Base-by-base conservation (phyloP, 2,113 vertebrate genomes). In the Talpa occidentalis region DNA sequence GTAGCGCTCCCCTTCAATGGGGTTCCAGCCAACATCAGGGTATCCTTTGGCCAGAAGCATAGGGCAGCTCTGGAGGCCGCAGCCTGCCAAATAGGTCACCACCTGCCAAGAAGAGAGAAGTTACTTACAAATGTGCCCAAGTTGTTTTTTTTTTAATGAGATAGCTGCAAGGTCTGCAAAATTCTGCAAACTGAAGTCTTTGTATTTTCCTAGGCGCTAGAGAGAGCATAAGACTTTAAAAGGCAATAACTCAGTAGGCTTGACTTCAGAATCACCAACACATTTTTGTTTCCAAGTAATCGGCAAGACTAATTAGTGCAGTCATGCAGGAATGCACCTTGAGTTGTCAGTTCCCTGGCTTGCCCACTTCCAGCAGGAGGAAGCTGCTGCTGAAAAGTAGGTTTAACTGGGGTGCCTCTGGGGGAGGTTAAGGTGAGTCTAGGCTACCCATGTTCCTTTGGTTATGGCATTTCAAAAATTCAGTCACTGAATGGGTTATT, bases 21-120 rank as follows among this genome's bases (percentile, higher is more conserved):
- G 99, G 98, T 99, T 99, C 99, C 99, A 99, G 88, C 99, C 99
- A 8, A 99, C 98, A 40, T 99, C 99, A 83, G 99, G 99, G 93
- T 99, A 99, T 32, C 99, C 99, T 98, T 99, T 99, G 74, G 99
- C 98, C 96, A 99, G 96, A n/a, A 99, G 98, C 97, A 99, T 99
- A 17, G 99, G 99, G 90, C 99, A 99, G 84, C 99, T 99, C 98
- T 99, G 99, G 22, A 99, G 98, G 32, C 99, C 99, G 97, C 99
- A 99, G 80, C 99, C 99, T 0, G 99, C 99, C 97, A 99, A 98
- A 95, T 99, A 99, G 35, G 99, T 99, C 69, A 99, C 99, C 95
- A 99, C 99, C 99, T 99, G 94, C 42, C 32, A 83, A 97, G 30
- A 11, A 98, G 5, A 95, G 94, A 40, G 47, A 44, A 30, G 14